Conservation (phyloP, 2,888 invertebrate species). For the Urechis unicinctus region DNA sequence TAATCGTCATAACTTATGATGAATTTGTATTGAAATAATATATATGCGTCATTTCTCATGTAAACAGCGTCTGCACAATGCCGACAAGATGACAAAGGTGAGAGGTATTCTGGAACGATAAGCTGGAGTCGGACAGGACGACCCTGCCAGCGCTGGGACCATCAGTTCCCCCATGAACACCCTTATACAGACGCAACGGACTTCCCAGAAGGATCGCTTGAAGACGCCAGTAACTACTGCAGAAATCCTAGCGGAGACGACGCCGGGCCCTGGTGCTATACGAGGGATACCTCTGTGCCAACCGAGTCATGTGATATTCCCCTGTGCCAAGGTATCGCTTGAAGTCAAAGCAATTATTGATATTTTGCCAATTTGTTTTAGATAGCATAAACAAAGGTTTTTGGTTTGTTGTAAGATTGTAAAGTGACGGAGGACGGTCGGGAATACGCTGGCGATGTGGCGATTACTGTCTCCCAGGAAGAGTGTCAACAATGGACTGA, state of each 20-base stretch:
- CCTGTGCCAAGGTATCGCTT: not conserved
- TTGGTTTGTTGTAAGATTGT: not conserved
- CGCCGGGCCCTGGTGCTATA: conserved; percentile 11
- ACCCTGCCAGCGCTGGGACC: conserved; percentile 6
- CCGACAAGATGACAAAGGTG: no score
- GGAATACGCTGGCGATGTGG: not conserved
- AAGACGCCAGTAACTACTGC: conserved; percentile 4
- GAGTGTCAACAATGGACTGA: not conserved
- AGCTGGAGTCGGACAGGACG: no score
- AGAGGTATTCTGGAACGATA: no score
- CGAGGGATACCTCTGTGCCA: not conserved
- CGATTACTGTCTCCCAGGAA: not conserved
- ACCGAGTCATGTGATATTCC: not conserved
- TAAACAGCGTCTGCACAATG: not conserved
- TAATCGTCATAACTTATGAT: no score
- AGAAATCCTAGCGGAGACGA: conserved; percentile 3
- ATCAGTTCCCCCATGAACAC: conserved; percentile 4
- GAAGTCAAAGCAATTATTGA: no score
- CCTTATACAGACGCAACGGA: not conserved
- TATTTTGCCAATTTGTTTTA: no score
- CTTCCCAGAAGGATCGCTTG: conserved; percentile 2
- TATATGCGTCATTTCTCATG: no score
- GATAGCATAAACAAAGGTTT: no score
- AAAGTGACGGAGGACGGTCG: not conserved
- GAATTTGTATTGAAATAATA: no score